Conservation (phyloP, 2,888 invertebrate genomes). For the Hybos culiciformis region DNA sequence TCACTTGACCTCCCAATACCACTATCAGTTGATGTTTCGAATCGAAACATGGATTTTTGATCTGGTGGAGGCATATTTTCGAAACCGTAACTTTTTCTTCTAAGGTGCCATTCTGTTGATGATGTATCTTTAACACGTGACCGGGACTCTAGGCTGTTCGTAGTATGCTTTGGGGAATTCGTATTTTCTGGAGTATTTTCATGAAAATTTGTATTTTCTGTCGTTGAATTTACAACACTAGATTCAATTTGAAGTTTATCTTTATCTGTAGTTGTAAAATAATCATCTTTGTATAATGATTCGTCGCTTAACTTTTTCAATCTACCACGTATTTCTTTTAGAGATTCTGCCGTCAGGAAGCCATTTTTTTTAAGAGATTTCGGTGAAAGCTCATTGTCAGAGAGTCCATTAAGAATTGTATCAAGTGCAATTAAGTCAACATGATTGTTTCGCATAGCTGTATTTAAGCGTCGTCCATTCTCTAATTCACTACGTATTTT, state of each 20-base stretch:
- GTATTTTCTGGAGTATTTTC: slow-evolving; percentile 15
- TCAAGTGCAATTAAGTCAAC: slow-evolving; percentile 41
- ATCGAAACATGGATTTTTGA: slow-evolving; percentile 34
- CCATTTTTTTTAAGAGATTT: slow-evolving; percentile 15
- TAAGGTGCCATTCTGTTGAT: slow-evolving; percentile 51
- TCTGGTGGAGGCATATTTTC: slow-evolving; percentile 40
- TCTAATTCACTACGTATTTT: slow-evolving; percentile 42
- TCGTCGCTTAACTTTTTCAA: slow-evolving; percentile 40
- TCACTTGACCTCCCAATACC: slow-evolving; percentile 62
- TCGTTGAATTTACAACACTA: slow-evolving; percentile 1
- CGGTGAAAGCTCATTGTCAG: not conserved
- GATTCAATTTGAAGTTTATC: not conserved
- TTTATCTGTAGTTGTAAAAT: slow-evolving; percentile 16
- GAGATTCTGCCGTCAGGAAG: slow-evolving; percentile 45
- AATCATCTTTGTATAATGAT: slow-evolving; percentile 36
- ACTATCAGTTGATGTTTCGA: slow-evolving; percentile 66
- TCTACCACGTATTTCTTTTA: slow-evolving; percentile 45
- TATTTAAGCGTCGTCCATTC: slow-evolving; percentile 39
- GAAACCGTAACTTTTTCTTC: slow-evolving; percentile 67
- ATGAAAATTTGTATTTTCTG: slow-evolving; percentile 3
- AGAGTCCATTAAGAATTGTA: slow-evolving; percentile 33
- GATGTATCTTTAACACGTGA: slow-evolving; percentile 27
- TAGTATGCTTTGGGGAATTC: slow-evolving; percentile 18
- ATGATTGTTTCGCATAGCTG: slow-evolving; percentile 40
- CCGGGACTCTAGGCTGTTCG: slow-evolving; percentile 29